Percentiles rank a stretch among this genome's conserved stretches.
phyloP scores from a whole-genome alignment of 2,888 invertebrate species.

The Rutpela maculata region DNA sequence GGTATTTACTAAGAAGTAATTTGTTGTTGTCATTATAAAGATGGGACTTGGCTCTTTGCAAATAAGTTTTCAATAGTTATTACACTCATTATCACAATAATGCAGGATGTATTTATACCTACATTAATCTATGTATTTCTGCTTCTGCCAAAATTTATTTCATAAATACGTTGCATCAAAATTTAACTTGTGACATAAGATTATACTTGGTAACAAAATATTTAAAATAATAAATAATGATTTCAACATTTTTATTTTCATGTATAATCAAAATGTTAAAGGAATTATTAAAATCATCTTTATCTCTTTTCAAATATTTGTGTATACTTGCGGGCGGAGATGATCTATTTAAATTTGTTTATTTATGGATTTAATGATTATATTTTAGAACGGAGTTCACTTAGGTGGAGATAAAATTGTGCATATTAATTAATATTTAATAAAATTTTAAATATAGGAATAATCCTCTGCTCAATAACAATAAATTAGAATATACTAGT shows the following conservation, averaged over 20 bases:
- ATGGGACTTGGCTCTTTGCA: slow-evolving; percentile 45
- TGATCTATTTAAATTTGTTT: slow-evolving; percentile 50
- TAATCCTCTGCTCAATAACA: neutral
- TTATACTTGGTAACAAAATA: slow-evolving; percentile 6
- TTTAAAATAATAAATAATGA: slow-evolving; percentile 36
- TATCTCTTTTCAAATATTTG: slow-evolving; percentile 47
- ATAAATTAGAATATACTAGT: neutral
- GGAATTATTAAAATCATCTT: slow-evolving; percentile 37
- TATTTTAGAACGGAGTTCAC: slow-evolving; percentile 42
- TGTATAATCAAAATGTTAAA: slow-evolving; percentile 41
- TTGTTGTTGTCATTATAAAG: slow-evolving; percentile 51
- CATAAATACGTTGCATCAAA: neutral
- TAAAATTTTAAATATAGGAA: slow-evolving; percentile 27
- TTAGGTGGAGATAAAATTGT: slow-evolving; percentile 45
- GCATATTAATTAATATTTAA: slow-evolving; percentile 41
- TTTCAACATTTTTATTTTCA: slow-evolving; percentile 41
- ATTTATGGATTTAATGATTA: slow-evolving; percentile 46
- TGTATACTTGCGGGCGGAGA: slow-evolving; percentile 40
- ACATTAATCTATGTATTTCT: no score
- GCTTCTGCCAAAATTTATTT: no score
- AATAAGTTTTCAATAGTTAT: slow-evolving; percentile 52
- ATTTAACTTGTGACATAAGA: neutral
- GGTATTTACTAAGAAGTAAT: slow-evolving; percentile 56
- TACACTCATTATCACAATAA: neutral
- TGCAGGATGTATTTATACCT: no score